phyloP scores from a whole-genome alignment of 2,888 invertebrate genomes.

The Seira ritae region DNA sequence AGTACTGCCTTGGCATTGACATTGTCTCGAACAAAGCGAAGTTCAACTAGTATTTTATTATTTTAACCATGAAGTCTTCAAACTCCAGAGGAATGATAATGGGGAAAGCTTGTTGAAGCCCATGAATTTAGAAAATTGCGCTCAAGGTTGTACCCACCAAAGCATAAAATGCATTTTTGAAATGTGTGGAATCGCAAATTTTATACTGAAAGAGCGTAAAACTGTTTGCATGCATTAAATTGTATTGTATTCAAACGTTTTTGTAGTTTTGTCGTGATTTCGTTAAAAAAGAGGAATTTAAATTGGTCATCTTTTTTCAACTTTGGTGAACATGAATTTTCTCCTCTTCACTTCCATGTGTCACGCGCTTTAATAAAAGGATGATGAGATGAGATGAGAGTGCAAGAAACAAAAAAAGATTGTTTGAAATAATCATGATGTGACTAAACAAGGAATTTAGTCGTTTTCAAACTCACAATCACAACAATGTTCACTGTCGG shows the following conservation, averaged over 20 bases:
- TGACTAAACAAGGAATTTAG: too few relatives aligned
- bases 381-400: not conserved
- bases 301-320: not conserved
- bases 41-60: not conserved
- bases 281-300: not conserved
- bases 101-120: slow-evolving; percentile 7
- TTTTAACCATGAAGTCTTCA: not conserved
- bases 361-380: not conserved
- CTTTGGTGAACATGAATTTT: not conserved
- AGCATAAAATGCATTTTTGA: not conserved
- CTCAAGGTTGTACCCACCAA: slow-evolving; percentile 4
- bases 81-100: slow-evolving; percentile 8
- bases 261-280: not conserved
- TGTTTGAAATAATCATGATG: too few relatives aligned
- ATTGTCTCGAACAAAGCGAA: not conserved
- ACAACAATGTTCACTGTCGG: too few relatives aligned
- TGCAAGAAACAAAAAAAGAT: not conserved
- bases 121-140: not conserved
- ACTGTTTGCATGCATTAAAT: not conserved
- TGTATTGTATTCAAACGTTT: too few relatives aligned
- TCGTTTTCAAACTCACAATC: too few relatives aligned
- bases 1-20: slow-evolving; percentile 21
- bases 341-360: not conserved
- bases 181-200: not conserved
- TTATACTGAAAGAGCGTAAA: not conserved